Evolutionary conservation across 2,888 invertebrate genomes (phyloP), one percentile per base, ranked within the genome.

Genomic region (Pterobdella sp.): DNA sequence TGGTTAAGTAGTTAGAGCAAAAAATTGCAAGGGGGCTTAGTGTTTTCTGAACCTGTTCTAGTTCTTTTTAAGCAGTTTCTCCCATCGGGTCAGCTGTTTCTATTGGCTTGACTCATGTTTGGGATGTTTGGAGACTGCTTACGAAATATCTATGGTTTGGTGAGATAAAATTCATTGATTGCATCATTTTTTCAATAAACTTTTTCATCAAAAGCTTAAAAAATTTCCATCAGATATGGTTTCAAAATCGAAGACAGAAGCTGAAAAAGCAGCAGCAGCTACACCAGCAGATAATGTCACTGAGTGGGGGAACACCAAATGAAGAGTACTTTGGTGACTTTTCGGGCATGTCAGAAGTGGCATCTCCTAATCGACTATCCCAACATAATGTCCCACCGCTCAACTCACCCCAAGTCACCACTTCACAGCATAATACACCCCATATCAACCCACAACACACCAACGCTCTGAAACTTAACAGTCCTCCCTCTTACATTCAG

Each of bases 241-340:
- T 74, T 63, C 74, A 74, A 29, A 74, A 74, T 64, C 56, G 74
- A 36, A 42, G 74, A 56, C 74, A 74, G 37, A 74, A 74, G 56
- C 56, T 74, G 66, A 74, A 74, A 37, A 74, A 74, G 65, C 74
- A 74, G 29, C 71, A 71, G 37, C 65, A 65, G 32, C 31, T 65
- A 29, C 65, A 65, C 65, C 71, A 71, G 36, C 71, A 71, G 63
- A 71, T 71, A 29, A 60, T 63, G 63, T 49, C 42, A 22, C 63
- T 71, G 26, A 63, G 34, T n/a, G 63, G 63, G 14, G 36, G 71
- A 10, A 29, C 52, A 10, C 35, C 49, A n/a, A 31, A 34, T 52
- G 65, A 65, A 18, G 65, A 65, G 4, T 35, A 35, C 65, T 35
- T 65, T 31, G 52, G 69, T 32, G 34, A 65, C 32, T 7, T 65